Base-by-base conservation (phyloP, 2,113 vertebrate species). In the zebrafish (Danio rerio) region DNA sequence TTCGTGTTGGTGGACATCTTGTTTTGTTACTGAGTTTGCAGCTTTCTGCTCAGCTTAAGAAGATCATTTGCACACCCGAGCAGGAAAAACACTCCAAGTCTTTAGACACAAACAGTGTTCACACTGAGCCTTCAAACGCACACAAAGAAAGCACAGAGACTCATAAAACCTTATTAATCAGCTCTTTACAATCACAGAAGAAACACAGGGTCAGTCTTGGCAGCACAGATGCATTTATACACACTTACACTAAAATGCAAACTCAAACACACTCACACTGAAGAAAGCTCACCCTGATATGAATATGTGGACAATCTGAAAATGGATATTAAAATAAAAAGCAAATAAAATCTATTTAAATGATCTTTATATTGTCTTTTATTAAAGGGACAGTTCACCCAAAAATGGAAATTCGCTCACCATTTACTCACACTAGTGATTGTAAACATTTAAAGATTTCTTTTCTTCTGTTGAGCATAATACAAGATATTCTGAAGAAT, bases 11-110 rank as follows among this genome's bases (percentile, higher is more conserved):
- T 16, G 97, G 97, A 0, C 91, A 78, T 42, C 0, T 95, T 7
- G 94, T 98, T 2, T 56, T 98, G 65, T 90, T 99, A 83, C 92
- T 98, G 63, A 97, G 94, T 69, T 94, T 91, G 61, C 94, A 94
- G 70, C 93, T 97, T 70, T 89, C 82, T 3, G 83, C 85, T 71
- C 5, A 47, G 42, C 47, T 96, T 50, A 90, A 87, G 84, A 93
- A 91, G 77, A 86, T 88, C 0, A 21, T 88, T 12, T 8, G 31
- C 42, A 47, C 85, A 85, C 77, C 69, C 20, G 2, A 85, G 40
- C 74, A 81, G 47, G 12, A 71, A 6, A 11, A 43, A 3, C 66
- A 75, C 18, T 21, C 85, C 8, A 72, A 50, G 75, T 58, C 21
- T 69, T 83, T 76, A 73, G 31, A 42, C 80, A 20, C 45, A 65